These are phyloP conservation scores for Galleria mellonella DNA, from an alignment of 1,140 invertebrate species.

Conservation along the genomic window DNA sequence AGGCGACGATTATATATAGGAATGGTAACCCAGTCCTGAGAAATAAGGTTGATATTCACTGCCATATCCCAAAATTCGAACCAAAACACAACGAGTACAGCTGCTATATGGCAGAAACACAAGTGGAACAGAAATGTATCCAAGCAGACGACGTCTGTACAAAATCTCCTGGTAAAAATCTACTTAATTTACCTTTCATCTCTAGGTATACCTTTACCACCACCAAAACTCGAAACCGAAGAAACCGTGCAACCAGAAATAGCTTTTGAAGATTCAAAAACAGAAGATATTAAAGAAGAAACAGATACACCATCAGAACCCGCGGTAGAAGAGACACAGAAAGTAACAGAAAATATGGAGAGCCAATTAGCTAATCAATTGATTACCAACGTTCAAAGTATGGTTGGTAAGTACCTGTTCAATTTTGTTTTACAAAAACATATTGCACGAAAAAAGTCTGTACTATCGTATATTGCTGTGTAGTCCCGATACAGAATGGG, in stretches of 20 bases:
- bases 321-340: constrained; percentile 27
- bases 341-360: constrained; percentile 35
- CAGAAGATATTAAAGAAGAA: constrained; percentile 14
- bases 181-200: not conserved
- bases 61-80: no score
- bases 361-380: constrained; percentile 36
- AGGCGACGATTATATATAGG: no score
- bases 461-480: no score
- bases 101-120: no score
- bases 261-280: constrained; percentile 2
- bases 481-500: no score
- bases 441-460: no score
- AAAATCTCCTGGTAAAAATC: not conserved
- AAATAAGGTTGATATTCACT: no score
- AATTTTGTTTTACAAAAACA: not conserved
- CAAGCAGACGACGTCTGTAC: no score
- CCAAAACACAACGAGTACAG: no score
- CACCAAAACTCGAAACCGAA: constrained; percentile 11
- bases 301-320: constrained; percentile 27
- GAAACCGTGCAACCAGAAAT: constrained; percentile 5
- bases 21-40: no score
- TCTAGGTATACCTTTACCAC: constrained; percentile 35
- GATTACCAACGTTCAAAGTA: constrained; percentile 39
- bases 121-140: no score
- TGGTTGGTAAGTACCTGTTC: constrained; percentile 41